Evolutionary conservation across 2,797 vertebrate species (phyloP).

Genomic region (Tenualosa thibaudeaui): DNA sequence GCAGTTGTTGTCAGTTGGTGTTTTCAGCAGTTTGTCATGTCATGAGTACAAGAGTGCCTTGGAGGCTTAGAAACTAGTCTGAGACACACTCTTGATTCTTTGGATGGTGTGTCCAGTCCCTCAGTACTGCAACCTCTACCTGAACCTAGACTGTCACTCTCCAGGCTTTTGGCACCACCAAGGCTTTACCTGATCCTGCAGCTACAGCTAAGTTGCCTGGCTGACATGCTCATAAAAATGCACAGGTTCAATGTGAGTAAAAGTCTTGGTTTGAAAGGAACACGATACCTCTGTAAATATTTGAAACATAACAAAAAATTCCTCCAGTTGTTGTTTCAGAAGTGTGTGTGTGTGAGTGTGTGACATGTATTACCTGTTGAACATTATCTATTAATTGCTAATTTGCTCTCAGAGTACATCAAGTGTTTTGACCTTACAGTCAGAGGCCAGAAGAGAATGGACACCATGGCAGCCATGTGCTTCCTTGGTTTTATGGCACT

Average conservation of each 20-base stretch:
- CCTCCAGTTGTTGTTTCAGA: background rate
- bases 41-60: background rate
- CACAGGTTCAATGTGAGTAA: background rate
- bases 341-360: background rate
- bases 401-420: background rate
- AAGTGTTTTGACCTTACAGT: background rate
- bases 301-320: background rate
- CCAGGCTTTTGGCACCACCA: background rate
- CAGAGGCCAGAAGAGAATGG: background rate
- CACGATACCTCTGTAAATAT: background rate
- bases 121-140: slow-evolving; percentile 22
- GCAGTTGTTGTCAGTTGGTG: slow-evolving; percentile 29
- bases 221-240: background rate
- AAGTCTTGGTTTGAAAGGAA: slow-evolving; percentile 1
- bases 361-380: background rate
- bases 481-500: background rate
- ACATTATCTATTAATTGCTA: background rate
- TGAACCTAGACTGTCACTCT: slow-evolving; percentile 39
- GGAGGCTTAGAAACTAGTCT: slow-evolving; percentile 21
- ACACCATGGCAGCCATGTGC: background rate
- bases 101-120: slow-evolving; percentile 16
- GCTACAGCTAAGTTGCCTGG: background rate
- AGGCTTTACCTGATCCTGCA: slow-evolving; percentile 21
- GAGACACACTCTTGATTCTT: slow-evolving; percentile 17
- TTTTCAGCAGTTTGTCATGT: slow-evolving; percentile 32